Base-by-base conservation (phyloP, 2,888 invertebrate genomes). In the Apodemia zela region DNA sequence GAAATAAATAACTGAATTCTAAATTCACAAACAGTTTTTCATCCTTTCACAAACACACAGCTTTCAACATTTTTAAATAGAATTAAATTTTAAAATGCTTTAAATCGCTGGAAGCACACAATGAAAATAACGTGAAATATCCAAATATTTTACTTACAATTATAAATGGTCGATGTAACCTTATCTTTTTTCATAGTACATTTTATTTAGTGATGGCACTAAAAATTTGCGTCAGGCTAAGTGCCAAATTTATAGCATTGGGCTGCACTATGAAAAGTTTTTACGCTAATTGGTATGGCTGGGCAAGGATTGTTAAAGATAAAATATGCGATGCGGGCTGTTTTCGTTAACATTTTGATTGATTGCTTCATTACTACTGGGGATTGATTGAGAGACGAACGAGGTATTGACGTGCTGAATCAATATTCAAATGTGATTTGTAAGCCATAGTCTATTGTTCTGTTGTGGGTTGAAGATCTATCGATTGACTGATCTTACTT, bases 231-330 rank as follows among this genome's bases (percentile, higher is more conserved):
- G 88, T 89, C 89, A 88, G 89, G 87, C 88, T 85, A 87, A 89
- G 89, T 89, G 90, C 90, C 90, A 90, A 91, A 91, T 89, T 90
- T 90, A 87, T 87, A 87, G 87, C 87, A 85, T 86, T 82, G 85
- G 80, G 84, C 75, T 77, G 79, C 82, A 82, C 79, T 82, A 82
- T 78, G 79, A 79, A 84, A 85, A 85, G 87, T 88, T 90, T 89
- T 88, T 84, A 81, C 88, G 75, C 87, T 90, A 90, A 90, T 90
- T 91, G 90, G 85, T 89, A 82, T 77, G 82, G 84, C 80, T 79
- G 79, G 77, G 81, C 79, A 85, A 87, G 90, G 89, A 89, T 88
- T 88, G 90, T 89, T 90, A 89, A 87, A 88, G 89, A 87, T 91
- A 90, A 90, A 90, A 89, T 91, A 90, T 91, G 85, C 90, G 75